phyloP scores from a whole-genome alignment of 2,888 invertebrate genomes.

The Amblyjoppa proteus region DNA sequence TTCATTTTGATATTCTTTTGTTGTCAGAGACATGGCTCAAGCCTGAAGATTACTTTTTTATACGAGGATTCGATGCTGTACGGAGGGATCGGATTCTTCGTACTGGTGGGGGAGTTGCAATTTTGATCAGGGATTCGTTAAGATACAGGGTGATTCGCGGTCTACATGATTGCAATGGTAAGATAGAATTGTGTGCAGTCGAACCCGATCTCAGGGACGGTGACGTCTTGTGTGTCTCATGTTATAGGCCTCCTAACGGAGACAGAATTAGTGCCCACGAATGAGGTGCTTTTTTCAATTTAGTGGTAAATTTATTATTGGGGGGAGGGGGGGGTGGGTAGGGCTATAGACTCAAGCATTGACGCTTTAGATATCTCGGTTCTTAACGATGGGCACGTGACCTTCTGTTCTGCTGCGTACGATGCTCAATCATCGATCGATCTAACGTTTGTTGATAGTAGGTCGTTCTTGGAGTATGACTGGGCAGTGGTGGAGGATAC shows the following conservation, averaged over 20 bases:
- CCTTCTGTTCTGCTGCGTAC: conserved; percentile 20
- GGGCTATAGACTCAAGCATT: not conserved
- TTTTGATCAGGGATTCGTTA: not conserved
- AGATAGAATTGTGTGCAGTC: not conserved
- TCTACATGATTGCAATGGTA: not conserved
- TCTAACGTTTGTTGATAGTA: conserved; percentile 23
- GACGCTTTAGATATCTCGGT: not conserved
- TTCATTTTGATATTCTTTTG: not conserved
- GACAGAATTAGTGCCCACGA: not conserved
- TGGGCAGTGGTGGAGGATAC: conserved; percentile 25
- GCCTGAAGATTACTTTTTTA: not conserved
- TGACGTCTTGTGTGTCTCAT: not conserved
- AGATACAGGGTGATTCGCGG: not conserved
- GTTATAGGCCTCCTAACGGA: not conserved
- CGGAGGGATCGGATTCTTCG: not conserved
- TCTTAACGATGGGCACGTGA: conserved; percentile 9
- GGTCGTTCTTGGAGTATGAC: not conserved
- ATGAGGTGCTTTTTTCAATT: not conserved
- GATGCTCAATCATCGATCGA: conserved; percentile 18
- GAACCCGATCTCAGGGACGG: not conserved
- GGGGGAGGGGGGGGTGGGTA: not conserved
- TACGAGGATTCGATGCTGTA: not conserved
- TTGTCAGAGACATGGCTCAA: not conserved
- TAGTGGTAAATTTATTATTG: conserved; percentile 17
- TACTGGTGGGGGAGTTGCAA: not conserved